phyloP scores from a whole-genome alignment of 2,797 vertebrate species.

The Spinus pinus region DNA sequence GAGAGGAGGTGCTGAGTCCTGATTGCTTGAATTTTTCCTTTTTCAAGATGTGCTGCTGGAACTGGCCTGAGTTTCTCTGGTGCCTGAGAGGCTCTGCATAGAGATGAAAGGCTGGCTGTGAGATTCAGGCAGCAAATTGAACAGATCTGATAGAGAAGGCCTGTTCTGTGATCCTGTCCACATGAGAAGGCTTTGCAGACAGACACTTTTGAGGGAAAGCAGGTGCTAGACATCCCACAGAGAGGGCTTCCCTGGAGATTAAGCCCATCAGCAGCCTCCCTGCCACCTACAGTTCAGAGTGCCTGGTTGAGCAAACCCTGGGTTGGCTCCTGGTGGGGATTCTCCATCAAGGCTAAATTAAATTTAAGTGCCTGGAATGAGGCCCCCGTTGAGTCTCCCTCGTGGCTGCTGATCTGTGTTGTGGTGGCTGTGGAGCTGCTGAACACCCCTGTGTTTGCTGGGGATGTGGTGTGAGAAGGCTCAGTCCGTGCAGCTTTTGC shows the following conservation, averaged over 20 bases:
- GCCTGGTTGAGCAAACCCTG: not conserved
- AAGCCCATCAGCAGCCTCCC: not conserved
- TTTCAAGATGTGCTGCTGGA: not conserved
- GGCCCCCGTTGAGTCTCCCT: fast-evolving
- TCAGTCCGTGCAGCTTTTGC: not conserved
- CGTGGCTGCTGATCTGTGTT: fast-evolving
- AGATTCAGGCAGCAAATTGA: not conserved
- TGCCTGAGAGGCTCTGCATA: not conserved
- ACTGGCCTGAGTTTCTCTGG: not conserved
- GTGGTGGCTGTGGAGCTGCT: not conserved
- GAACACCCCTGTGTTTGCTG: not conserved
- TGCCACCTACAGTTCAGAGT: fast-evolving
- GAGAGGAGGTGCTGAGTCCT: not conserved
- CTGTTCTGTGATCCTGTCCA: not conserved
- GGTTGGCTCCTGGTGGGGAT: fast-evolving
- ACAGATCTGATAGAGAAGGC: not conserved
- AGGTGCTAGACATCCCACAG: not conserved
- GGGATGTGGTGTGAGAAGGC: not conserved
- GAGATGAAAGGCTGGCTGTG: not conserved
- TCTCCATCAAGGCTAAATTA: not conserved
- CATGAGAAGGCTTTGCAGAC: not conserved
- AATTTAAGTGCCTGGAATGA: not conserved
- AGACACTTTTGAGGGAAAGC: not conserved
- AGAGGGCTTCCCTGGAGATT: not conserved
- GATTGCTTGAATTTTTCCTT: not conserved